Evolutionary conservation across 2,888 invertebrate genomes (phyloP), one percentile per base, ranked within the genome.

Genomic region (Andricus quercusramuli): DNA sequence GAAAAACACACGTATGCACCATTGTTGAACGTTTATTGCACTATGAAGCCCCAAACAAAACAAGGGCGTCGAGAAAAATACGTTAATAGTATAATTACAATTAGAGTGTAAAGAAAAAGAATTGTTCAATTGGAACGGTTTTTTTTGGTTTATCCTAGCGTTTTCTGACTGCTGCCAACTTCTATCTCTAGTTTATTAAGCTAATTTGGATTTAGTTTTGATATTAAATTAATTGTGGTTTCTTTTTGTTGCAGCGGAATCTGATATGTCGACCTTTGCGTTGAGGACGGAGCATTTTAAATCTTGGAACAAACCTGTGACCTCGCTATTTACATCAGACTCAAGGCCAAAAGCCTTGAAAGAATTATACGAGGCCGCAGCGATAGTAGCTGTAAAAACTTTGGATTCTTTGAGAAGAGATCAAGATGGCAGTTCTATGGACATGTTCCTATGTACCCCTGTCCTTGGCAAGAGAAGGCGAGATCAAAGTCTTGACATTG

Each of bases 181-280:
- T 9, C 56, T 56, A 13, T 22, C n/a, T 56, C 0, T n/a, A 56
- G 3, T 56, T 9, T 11, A n/a, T 11, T 56, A 56, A 56, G 11
- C 22, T 22, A 13, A 9, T 59, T 59, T 22, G 11, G 22, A 9
- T 59, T 1, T 9, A 59, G 5, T 29, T 64, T 29, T 29, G 1
- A 64, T 62, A 62, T 25, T 15, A 62, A 15, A 13, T 6, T 64
- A 6, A 13, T 29, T 25, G 4, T 62, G 25, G 25, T 22, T 25
- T n/a, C n/a, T n/a, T 87, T 92, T 93, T 93, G 91, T 96, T 96
- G 78, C 95, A 98, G 98, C 98, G 93, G 98, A 97, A 94, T 97
- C 98, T 91, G 97, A 98, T 94, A 96, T 98, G 93, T 96, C 96
- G 91, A 95, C 96, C 92, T 98, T 98, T 94, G 97, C 97, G 87